Base-by-base conservation (phyloP, 2,797 vertebrate species). In the Sebastes oblongus region DNA sequence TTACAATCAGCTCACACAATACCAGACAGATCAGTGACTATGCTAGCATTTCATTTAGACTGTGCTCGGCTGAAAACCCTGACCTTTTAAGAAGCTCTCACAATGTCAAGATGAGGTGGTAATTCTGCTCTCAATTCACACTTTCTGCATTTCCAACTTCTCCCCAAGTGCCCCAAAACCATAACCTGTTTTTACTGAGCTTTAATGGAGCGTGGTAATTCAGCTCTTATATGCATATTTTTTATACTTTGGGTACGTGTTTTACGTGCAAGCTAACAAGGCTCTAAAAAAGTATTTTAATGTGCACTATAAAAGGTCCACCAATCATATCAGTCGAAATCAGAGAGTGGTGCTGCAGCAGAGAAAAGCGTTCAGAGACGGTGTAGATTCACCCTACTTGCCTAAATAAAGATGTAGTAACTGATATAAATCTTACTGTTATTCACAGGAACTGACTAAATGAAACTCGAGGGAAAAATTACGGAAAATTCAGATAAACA, bases 41-140 rank as follows among this genome's bases (percentile, higher is more conserved):
- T 78, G 84, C 82, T 61, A 89, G 85, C 79, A 84, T 87, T 91
- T 91, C 82, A 91, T 91, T 85, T 85, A 91, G 84, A 89, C 79
- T 86, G 77, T 70, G 77, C 62, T 61, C 66, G 75, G 80, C 86
- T 86, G 84, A 86, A 91, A 93, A 89, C 30, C 82, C 58, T 93
- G 92, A 94, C 92, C 92, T 93, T 95, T 93, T 82, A 89, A 88
- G 30, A 91, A 80, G 76, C 77, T 85, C 75, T 83, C 69, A 75
- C 75, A 61, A 61, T 72, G 77, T 91, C 88, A 82, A 78, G 66
- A 75, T 66, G 32, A 87, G 65, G 59, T 84, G 75, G 69, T 81
- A 88, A 86, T 90, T 93, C 83, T 75, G 75, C 76, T 86, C 84
- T 80, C 50, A 87, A 74, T 84, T 88, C 73, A 81, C 71, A 83